Conservation (phyloP, 2,888 invertebrate species). For the Drosophila peninsularis region DNA sequence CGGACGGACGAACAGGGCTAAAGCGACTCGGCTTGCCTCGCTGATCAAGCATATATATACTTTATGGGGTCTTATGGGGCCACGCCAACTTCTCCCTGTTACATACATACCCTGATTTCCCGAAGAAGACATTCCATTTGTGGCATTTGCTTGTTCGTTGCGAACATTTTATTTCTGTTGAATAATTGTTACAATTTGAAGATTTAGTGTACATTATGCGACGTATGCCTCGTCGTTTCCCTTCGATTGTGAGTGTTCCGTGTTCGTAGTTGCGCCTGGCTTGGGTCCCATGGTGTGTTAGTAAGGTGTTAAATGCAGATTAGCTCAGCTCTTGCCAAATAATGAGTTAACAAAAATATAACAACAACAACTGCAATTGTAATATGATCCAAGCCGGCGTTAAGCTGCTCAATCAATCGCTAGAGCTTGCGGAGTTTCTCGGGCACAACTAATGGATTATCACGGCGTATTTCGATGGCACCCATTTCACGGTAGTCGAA, state of each 20-base stretch:
- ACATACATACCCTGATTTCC: too few relatives aligned
- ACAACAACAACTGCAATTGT: constrained; percentile 26
- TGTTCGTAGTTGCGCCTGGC: constrained; percentile 12
- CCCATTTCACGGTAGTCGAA: constrained; percentile 69
- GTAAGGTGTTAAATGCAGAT: neutral
- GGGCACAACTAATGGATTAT: constrained; percentile 56
- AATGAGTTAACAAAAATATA: constrained; percentile 25
- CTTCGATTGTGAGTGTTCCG: constrained; percentile 12
- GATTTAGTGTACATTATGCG: constrained; percentile 28
- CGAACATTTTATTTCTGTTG: too few relatives aligned
- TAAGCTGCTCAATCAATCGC: neutral
- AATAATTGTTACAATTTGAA: constrained; percentile 26
- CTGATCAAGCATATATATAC: too few relatives aligned
- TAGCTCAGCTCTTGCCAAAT: constrained; percentile 22
- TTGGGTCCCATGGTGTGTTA: constrained; percentile 1
- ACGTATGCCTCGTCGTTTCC: neutral
- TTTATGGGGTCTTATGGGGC: too few relatives aligned
- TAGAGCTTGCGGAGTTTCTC: constrained; percentile 57
- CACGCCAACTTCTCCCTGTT: too few relatives aligned
- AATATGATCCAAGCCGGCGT: constrained; percentile 1
- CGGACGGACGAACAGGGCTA: too few relatives aligned
- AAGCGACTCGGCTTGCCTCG: too few relatives aligned
- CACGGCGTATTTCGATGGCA: constrained; percentile 62
- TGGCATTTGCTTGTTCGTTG: neutral
- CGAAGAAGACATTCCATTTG: too few relatives aligned